Percentiles rank a stretch among this genome's conserved stretches.
Conservation (phyloP, 2,797 vertebrate genomes). For the Cyclopterus lumpus region DNA sequence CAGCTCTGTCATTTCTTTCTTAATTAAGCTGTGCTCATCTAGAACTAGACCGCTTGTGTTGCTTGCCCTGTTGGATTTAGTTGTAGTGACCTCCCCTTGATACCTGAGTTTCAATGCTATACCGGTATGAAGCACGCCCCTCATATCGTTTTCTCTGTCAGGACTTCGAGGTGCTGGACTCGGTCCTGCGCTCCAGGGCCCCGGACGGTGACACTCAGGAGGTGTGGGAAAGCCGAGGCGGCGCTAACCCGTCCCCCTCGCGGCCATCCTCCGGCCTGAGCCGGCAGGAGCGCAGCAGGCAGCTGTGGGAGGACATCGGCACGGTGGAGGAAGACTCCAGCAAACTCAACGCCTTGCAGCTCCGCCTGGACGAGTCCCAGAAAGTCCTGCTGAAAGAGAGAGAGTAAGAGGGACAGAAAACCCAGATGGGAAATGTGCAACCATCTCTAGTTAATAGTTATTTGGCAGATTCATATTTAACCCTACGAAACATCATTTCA, state of each 20-base stretch:
- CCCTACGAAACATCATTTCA: background rate
- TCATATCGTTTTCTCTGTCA: constrained; percentile 53
- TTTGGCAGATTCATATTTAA: background rate
- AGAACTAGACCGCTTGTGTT: background rate
- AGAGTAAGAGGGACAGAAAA: constrained; percentile 84
- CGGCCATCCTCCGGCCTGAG: constrained; percentile 78
- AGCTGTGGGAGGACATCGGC: constrained; percentile 90
- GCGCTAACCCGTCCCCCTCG: constrained; percentile 68
- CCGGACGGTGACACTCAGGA: constrained; percentile 80
- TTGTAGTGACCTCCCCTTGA: background rate
- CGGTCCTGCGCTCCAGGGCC: constrained; percentile 81
- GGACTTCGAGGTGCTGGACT: constrained; percentile 90
- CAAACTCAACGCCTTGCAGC: constrained; percentile 89
- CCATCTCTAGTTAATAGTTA: background rate
- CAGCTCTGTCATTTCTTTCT: background rate
- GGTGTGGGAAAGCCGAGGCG: constrained; percentile 84
- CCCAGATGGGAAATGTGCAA: background rate
- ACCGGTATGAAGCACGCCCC: background rate
- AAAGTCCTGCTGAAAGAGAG: constrained; percentile 92
- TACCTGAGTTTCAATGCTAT: background rate
- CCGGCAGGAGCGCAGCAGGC: constrained; percentile 89
- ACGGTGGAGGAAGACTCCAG: constrained; percentile 88
- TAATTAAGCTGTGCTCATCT: background rate
- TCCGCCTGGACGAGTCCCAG: constrained; percentile 95
- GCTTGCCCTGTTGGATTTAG: background rate